These are phyloP conservation scores for Schizaphis graminum DNA, from an alignment of 2,888 invertebrate species.

Conservation along the genomic window DNA sequence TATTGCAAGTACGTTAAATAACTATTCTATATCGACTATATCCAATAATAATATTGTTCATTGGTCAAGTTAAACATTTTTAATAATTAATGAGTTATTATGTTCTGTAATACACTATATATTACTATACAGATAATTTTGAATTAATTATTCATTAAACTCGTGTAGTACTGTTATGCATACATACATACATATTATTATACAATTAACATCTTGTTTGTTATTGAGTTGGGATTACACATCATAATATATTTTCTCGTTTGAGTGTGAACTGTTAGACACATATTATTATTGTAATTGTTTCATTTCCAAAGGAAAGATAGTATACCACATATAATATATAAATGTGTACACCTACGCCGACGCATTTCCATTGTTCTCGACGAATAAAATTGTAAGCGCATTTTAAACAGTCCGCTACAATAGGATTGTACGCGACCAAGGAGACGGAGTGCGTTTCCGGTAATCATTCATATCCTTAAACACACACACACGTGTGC, in stretches of 20 bases:
- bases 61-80: not conserved
- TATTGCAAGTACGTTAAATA: not conserved
- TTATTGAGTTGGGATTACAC: constrained; percentile 5
- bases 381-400: constrained; percentile 57
- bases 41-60: not conserved
- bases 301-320: constrained; percentile 3
- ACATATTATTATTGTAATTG: not conserved
- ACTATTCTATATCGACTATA: not conserved
- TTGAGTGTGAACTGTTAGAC: not conserved
- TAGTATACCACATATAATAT: not conserved
- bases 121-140: not conserved
- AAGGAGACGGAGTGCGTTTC: constrained; percentile 45
- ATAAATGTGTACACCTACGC: constrained; percentile 15
- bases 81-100: not conserved
- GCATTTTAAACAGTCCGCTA: constrained; percentile 57
- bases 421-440: constrained; percentile 53
- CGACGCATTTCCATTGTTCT: constrained; percentile 53
- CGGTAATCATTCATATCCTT: constrained; percentile 56
- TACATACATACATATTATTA: not conserved
- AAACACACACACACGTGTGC: not conserved
- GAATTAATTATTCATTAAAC: not conserved
- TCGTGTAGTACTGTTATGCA: not conserved
- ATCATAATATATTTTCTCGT: not conserved
- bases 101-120: not conserved
- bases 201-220: constrained; percentile 21